Base-by-base conservation (phyloP, 2,797 vertebrate species). In the Masticophis lateralis region DNA sequence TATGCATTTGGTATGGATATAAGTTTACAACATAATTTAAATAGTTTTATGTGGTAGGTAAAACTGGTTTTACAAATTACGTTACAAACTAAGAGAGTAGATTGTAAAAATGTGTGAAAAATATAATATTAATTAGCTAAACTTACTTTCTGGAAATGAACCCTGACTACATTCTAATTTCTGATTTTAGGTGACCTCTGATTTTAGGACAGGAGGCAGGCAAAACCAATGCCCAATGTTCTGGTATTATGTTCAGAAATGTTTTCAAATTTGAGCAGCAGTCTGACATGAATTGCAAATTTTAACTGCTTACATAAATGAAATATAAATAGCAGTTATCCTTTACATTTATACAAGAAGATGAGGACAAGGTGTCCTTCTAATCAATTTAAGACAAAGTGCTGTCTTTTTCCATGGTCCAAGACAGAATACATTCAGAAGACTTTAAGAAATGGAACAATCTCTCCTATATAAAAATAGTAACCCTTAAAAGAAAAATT, bases 191-290 rank as follows among this genome's bases (percentile, higher is more conserved):
- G 83, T 94, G 37, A 94, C 37, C 91, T 91, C 91, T 94, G 87
- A 51, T 90, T 95, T 96, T 96, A 94, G 91, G 92, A 95, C 95
- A 96, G 43, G 96, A 61, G 59, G 93, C 89, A 95, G 87, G 93
- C 92, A 96, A 88, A 95, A 69, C 27, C 63, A 94, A 93, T 94
- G 96, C 74, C 95, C 96, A 95, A 96, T 95, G 94, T 88, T 95
- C 86, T 95, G 92, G 95, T 96, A 97, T 95, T 55, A 57, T 94
- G 90, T 94, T 96, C 95, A 94, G 91, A 95, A 96, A 97, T 74
- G 53, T 79, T 90, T 96, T 96, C 90, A 88, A 95, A 96, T 96
- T 95, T 97, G 96, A 96, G 94, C 43, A 96, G 95, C 94, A 93
- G 87, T 94, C 91, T 86, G 94, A 94, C 90, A 94, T 88, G 94